These are phyloP conservation scores for Ciconia nigra DNA, from an alignment of 2,797 vertebrate species.

Conservation along the genomic window DNA sequence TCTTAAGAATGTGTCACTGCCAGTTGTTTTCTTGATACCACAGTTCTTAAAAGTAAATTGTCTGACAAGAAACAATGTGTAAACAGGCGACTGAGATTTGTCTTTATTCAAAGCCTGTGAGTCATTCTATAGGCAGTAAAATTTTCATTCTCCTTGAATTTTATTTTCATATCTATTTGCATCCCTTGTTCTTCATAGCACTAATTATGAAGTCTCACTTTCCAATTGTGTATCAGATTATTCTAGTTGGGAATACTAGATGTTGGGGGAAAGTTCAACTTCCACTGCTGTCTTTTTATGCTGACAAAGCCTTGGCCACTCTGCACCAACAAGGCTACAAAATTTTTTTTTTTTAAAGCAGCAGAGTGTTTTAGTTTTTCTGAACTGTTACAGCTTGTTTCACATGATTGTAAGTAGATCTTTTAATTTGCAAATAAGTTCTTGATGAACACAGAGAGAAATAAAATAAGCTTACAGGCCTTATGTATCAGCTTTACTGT, in stretches of 20 bases:
- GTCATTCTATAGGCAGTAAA: background rate
- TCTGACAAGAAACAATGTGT: background rate
- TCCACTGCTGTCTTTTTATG: accelerated
- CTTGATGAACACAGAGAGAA: background rate
- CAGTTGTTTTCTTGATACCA: background rate
- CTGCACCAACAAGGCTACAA: background rate
- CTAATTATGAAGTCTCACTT: background rate
- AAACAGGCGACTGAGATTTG: background rate
- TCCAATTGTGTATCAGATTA: background rate
- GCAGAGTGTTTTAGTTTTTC: background rate
- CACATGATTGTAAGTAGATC: background rate
- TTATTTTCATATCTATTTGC: background rate
- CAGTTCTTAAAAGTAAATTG: background rate
- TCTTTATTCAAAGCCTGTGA: background rate
- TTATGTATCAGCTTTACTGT: background rate
- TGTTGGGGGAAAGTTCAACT: background rate
- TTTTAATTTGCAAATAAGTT: background rate
- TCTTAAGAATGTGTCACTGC: background rate
- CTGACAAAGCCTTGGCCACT: background rate
- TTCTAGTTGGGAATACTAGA: background rate
- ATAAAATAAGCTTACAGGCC: background rate
- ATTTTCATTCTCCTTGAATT: background rate
- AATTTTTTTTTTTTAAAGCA: background rate
- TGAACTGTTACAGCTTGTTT: background rate
- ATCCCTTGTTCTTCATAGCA: background rate